Conservation (phyloP, 2,113 vertebrate genomes). For the Jaculus jaculus region DNA sequence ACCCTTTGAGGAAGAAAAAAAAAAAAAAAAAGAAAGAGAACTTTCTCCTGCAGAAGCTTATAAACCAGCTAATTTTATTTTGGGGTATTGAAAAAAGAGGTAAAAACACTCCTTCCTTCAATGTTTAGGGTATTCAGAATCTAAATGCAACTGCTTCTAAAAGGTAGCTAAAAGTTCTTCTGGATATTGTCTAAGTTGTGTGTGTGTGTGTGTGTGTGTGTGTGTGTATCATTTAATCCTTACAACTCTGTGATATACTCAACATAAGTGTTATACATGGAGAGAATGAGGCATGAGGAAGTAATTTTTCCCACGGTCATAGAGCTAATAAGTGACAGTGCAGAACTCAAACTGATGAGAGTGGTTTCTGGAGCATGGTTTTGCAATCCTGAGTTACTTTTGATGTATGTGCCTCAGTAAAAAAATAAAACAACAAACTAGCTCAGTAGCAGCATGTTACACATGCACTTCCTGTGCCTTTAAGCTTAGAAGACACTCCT, state of each 20-base stretch:
- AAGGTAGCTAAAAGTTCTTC: not conserved
- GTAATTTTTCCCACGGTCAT: not conserved
- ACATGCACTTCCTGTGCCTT: conserved; percentile 13
- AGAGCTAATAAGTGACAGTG: not conserved
- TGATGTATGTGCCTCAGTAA: not conserved
- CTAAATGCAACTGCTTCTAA: not conserved
- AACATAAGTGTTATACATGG: not conserved
- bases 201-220: too few species aligned
- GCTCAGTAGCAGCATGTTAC: not conserved
- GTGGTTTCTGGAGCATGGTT: not conserved
- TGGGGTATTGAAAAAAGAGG: not conserved
- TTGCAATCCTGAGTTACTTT: not conserved
- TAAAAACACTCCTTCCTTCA: not conserved
- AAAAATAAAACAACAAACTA: not conserved
- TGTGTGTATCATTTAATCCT: not conserved
- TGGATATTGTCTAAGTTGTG: not conserved
- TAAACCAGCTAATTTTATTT: conserved; percentile 15
- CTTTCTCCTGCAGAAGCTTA: not conserved
- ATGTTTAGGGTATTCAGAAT: not conserved
- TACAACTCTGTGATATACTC: not conserved
- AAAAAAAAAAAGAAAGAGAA: not conserved
- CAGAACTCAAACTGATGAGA: not conserved
- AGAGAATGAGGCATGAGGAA: not conserved
- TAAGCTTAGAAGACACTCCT: not conserved
- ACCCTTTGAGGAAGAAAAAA: not conserved